phyloP scores from a whole-genome alignment of 2,113 vertebrate species.

The Progne subis region DNA sequence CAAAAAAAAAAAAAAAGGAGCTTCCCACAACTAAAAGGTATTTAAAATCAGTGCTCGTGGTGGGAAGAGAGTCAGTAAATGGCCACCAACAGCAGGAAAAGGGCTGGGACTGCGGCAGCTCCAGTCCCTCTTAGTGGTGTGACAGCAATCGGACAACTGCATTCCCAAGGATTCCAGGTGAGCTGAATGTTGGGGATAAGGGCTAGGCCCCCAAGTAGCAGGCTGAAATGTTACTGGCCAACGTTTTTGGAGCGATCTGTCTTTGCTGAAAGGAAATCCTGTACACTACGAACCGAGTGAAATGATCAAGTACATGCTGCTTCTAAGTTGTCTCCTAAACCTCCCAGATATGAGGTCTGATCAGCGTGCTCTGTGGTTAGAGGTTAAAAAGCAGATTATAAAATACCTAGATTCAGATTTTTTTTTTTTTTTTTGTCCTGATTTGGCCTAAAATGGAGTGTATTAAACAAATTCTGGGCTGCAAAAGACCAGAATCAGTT shows the following conservation, averaged over 20 bases:
- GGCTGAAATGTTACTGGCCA: slow-evolving; percentile 58
- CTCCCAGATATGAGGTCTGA: slow-evolving; percentile 90
- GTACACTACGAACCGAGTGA: slow-evolving; percentile 58
- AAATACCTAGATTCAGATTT: slow-evolving; percentile 91
- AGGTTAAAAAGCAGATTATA: slow-evolving; percentile 92
- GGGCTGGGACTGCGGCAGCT: slow-evolving; percentile 48
- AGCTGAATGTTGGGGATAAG: neutral
- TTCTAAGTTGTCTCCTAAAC: slow-evolving; percentile 86
- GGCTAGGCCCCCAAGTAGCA: neutral
- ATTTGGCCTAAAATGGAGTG: slow-evolving; percentile 93
- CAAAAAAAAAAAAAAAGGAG: slow-evolving; percentile 57
- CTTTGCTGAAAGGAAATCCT: neutral
- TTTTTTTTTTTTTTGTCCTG: slow-evolving; percentile 83
- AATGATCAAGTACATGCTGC: slow-evolving; percentile 77
- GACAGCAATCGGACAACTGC: slow-evolving; percentile 21
- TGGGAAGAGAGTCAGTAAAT: slow-evolving; percentile 67
- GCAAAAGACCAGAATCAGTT: slow-evolving; percentile 85
- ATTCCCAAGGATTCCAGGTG: neutral
- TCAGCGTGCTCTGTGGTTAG: slow-evolving; percentile 90
- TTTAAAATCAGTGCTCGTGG: slow-evolving; percentile 77
- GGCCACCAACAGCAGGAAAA: slow-evolving; percentile 48
- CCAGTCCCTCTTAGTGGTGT: slow-evolving; percentile 61
- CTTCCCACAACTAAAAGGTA: slow-evolving; percentile 73
- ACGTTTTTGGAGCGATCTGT: slow-evolving; percentile 28
- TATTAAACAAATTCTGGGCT: slow-evolving; percentile 87